phyloP scores from a whole-genome alignment of 2,113 vertebrate species.

The Halichoeres trimaculatus region DNA sequence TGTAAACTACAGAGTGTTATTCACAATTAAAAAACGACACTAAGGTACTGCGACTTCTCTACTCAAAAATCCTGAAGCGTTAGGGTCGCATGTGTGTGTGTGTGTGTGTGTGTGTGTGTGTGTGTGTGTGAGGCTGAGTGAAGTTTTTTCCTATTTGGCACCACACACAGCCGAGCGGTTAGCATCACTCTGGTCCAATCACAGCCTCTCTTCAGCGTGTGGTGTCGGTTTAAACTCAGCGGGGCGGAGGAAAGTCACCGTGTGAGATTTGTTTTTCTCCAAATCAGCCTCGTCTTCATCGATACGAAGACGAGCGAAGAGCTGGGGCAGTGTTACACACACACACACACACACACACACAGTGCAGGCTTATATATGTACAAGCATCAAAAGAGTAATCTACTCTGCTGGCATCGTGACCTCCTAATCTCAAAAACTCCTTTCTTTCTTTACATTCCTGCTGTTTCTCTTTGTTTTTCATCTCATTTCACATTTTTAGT shows the following conservation, averaged over 20 bases:
- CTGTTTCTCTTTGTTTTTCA: not conserved
- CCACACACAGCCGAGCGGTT: not conserved
- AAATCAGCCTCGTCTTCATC: not conserved
- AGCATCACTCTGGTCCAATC: not conserved
- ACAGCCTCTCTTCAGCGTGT: not conserved
- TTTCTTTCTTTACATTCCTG: constrained; percentile 5
- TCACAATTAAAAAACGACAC: constrained; percentile 13
- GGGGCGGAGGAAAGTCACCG: not conserved
- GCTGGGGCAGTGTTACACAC: constrained; percentile 10
- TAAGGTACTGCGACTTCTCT: not conserved
- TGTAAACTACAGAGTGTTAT: constrained; percentile 25
- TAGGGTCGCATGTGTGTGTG: not conserved
- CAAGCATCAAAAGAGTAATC: not conserved
- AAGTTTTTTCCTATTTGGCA: constrained; percentile 9
- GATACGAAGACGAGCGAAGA: not conserved
- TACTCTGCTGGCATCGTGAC: not conserved
- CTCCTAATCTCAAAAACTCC: not conserved
- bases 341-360: not conserved
- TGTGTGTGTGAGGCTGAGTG: not conserved
- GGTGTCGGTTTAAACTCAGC: constrained; percentile 6
- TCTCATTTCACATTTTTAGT: not conserved
- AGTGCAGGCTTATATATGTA: constrained; percentile 5
- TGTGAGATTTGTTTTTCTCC: not conserved
- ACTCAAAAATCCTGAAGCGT: not conserved
- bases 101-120: not conserved